Percentiles rank a stretch among this genome's conserved stretches.
Evolutionary conservation across 2,888 invertebrate genomes (phyloP).

Genomic region (Yponomeuta evonymella): DNA sequence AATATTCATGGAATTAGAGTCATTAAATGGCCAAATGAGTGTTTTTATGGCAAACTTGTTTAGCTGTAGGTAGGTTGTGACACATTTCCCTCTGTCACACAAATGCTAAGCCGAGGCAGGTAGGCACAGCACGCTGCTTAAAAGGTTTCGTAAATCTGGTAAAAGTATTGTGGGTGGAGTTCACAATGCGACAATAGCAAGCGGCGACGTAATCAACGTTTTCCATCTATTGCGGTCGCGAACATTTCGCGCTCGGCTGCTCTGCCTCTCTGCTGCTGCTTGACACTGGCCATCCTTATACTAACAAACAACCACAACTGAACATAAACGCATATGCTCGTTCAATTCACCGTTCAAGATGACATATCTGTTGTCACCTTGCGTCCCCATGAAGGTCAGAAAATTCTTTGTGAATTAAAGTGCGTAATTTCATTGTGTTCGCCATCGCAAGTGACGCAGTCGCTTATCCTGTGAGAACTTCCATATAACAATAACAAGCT

Average conservation of each 20-base stretch:
- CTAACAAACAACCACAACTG: slow-evolving; percentile 7
- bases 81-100: slow-evolving; percentile 56
- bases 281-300: slow-evolving; percentile 31
- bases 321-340: slow-evolving; percentile 25
- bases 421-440: slow-evolving; percentile 14
- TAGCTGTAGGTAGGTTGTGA: too few species aligned
- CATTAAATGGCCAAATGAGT: too few species aligned
- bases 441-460: slow-evolving; percentile 23
- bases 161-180: slow-evolving; percentile 64
- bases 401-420: neutral
- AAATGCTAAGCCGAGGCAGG: slow-evolving; percentile 45
- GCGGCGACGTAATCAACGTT: slow-evolving; percentile 64
- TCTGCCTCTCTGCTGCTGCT: slow-evolving; percentile 24
- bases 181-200: slow-evolving; percentile 62
- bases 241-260: slow-evolving; percentile 64
- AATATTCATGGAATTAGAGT: neutral
- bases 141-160: slow-evolving; percentile 67
- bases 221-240: slow-evolving; percentile 72
- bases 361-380: slow-evolving; percentile 3
- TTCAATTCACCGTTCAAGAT: neutral
- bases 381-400: slow-evolving; percentile 4
- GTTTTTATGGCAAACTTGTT: too few species aligned
- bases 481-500: slow-evolving; percentile 57
- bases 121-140: slow-evolving; percentile 31
- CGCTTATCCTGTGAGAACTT: slow-evolving; percentile 54